These are phyloP conservation scores for Drosophila longiperda DNA, from an alignment of 2,888 invertebrate species.

Conservation along the genomic window DNA sequence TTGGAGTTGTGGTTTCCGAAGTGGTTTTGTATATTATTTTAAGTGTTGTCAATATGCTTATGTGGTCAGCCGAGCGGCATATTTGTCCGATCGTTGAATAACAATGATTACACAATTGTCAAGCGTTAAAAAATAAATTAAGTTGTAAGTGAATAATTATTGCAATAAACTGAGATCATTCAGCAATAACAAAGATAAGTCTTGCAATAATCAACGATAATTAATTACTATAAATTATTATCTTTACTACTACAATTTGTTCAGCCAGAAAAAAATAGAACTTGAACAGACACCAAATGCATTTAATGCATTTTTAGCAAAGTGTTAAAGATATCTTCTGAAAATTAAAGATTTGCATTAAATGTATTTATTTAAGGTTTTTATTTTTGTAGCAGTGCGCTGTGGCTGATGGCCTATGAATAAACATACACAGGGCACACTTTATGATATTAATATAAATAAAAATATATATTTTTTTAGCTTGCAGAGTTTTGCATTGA, in stretches of 20 bases:
- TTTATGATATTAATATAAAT: constrained; percentile 22
- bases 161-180: not conserved
- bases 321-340: not conserved
- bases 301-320: not conserved
- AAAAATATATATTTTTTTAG: constrained; percentile 12
- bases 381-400: not conserved
- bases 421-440: constrained; percentile 30
- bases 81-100: not conserved
- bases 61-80: constrained; percentile 20
- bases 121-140: not conserved
- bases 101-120: not conserved
- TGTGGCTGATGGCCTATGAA: constrained; percentile 13
- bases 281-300: not conserved
- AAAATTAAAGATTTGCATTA: not conserved
- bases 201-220: not conserved
- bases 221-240: not conserved
- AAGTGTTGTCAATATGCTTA: constrained; percentile 37
- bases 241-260: not conserved
- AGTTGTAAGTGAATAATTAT: not conserved
- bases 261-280: not conserved
- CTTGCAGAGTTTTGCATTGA: constrained; percentile 66
- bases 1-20: constrained; percentile 42
- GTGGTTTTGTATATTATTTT: constrained; percentile 23
- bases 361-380: not conserved
- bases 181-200: not conserved